phyloP scores from a whole-genome alignment of 2,888 invertebrate genomes.

The Galerucella pusilla region DNA sequence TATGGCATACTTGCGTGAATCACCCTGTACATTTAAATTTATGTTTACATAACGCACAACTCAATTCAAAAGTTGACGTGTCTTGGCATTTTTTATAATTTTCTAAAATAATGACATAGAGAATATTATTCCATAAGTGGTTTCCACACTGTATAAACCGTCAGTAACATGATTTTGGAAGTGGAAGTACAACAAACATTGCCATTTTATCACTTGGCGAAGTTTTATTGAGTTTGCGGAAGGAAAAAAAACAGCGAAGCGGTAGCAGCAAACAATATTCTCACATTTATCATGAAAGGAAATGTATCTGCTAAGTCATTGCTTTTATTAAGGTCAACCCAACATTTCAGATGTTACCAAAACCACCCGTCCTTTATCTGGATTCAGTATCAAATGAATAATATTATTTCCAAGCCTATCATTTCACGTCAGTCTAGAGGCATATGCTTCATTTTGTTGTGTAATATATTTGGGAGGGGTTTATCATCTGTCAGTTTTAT shows the following conservation, averaged over 20 bases:
- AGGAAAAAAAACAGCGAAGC: constrained; percentile 20
- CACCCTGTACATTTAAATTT: too few species aligned
- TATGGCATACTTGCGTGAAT: too few species aligned
- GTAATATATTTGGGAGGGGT: neutral
- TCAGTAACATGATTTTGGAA: neutral
- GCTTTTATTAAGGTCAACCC: constrained; percentile 36
- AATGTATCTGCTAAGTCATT: constrained; percentile 36
- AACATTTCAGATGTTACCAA: constrained; percentile 35
- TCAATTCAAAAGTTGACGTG: too few species aligned
- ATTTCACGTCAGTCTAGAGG: constrained; percentile 35
- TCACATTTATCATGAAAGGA: constrained; percentile 31
- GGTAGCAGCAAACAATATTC: constrained; percentile 31
- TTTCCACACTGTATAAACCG: too few species aligned
- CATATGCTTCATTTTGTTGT: constrained; percentile 9
- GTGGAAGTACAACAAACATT: neutral
- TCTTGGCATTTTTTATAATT: too few species aligned
- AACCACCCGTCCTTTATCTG: constrained; percentile 34
- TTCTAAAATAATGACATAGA: too few species aligned
- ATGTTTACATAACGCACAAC: too few species aligned
- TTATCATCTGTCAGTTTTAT: constrained; percentile 15
- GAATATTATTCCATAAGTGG: too few species aligned
- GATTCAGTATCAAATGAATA: constrained; percentile 33
- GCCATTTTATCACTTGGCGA: constrained; percentile 12
- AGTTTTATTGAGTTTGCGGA: constrained; percentile 24
- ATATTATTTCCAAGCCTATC: constrained; percentile 33